These are phyloP conservation scores for Gortyna flavago DNA, from an alignment of 2,888 invertebrate species.

Conservation along the genomic window DNA sequence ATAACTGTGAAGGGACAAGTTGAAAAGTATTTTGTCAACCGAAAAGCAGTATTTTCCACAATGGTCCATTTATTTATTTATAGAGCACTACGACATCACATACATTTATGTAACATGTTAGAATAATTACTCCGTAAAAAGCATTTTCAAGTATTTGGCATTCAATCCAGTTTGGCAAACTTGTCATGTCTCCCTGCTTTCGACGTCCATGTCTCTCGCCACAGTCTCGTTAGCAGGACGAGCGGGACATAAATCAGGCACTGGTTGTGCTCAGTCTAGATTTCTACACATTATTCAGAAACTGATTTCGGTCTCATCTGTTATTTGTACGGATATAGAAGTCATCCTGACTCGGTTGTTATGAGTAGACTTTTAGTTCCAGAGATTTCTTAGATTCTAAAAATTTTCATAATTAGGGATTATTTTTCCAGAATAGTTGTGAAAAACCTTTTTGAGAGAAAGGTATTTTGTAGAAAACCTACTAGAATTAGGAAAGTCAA, in stretches of 20 bases:
- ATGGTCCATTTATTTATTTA: too few species aligned
- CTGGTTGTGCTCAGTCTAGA: conserved; percentile 40
- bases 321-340: conserved; percentile 16
- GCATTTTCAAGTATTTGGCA: neutral
- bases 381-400: neutral
- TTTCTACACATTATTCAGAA: conserved; percentile 50
- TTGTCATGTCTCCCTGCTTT: conserved; percentile 1
- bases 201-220: conserved; percentile 3
- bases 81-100: neutral
- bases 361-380: neutral
- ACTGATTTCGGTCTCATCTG: conserved; percentile 30
- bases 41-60: neutral
- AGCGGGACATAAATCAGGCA: conserved; percentile 52
- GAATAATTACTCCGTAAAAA: neutral
- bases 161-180: neutral
- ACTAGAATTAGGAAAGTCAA: neutral
- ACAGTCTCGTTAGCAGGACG: conserved; percentile 44
- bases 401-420: neutral
- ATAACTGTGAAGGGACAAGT: too few species aligned
- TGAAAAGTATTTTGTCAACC: neutral
- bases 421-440: neutral
- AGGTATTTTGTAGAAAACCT: neutral
- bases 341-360: conserved; percentile 4
- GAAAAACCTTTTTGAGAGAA: neutral
- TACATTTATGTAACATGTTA: neutral